A percentile compares a stretch with the other conserved stretches of the same genome.
Conservation (phyloP, 2,888 invertebrate species). For the Zootermopsis nevadensis region DNA sequence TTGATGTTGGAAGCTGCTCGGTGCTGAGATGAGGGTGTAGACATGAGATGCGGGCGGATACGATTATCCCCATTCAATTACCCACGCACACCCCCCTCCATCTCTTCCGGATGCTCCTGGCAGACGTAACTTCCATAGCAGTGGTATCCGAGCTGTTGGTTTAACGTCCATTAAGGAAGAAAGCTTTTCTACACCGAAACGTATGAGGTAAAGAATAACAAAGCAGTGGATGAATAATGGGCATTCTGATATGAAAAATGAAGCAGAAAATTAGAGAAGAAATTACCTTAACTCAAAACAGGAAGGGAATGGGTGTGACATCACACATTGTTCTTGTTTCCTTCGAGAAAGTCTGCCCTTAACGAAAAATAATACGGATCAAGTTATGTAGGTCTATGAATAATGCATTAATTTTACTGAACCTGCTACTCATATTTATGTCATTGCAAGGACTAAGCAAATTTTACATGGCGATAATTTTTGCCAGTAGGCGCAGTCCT, state of each 20-base stretch:
- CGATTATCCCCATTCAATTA: conserved; percentile 33
- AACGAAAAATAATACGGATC: neutral
- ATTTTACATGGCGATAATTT: too few species aligned
- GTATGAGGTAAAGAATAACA: conserved; percentile 6
- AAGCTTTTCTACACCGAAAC: neutral
- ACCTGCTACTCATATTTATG: too few species aligned
- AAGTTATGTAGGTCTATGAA: neutral
- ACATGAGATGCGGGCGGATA: conserved; percentile 5
- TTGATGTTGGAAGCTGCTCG: neutral
- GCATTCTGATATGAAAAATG: neutral
- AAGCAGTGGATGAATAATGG: conserved; percentile 15
- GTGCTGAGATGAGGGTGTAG: neutral
- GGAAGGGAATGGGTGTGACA: neutral
- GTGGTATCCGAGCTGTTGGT: conserved; percentile 22
- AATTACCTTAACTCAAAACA: conserved; percentile 1
- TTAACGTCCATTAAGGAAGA: conserved; percentile 35
- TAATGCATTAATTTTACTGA: neutral
- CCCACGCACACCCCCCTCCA: neutral
- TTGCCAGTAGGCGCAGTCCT: too few species aligned
- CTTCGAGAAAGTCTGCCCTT: neutral
- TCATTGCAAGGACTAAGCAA: too few species aligned
- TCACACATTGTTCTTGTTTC: neutral
- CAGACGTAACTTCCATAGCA: neutral
- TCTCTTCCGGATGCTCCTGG: neutral
- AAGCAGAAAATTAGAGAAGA: conserved; percentile 10